Evolutionary conservation across 1,140 invertebrate genomes (phyloP).

Genomic region (Pinna nobilis): DNA sequence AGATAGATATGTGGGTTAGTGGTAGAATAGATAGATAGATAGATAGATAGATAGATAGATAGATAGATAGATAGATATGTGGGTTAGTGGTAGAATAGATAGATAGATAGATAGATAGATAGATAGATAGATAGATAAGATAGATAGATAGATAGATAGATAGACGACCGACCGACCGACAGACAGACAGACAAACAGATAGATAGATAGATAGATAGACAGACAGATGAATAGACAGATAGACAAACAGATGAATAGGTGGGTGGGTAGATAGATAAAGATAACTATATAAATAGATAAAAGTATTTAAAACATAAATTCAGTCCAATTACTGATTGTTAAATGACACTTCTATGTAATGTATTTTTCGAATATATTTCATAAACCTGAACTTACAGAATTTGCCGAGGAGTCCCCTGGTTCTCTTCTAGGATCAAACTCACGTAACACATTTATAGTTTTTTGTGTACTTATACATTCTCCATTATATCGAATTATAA

Average conservation of each 20-base stretch:
- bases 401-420: slow-evolving; percentile 58
- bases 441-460: slow-evolving; percentile 63
- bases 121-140: background rate
- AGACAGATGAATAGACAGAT: no score
- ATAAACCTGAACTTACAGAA: slow-evolving; percentile 46
- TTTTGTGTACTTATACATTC: slow-evolving; percentile 64
- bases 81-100: no score
- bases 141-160: background rate
- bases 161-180: background rate
- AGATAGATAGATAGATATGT: background rate
- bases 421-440: slow-evolving; percentile 65
- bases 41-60: background rate
- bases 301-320: background rate
- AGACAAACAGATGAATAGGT: background rate
- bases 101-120: background rate
- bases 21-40: background rate
- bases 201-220: background rate
- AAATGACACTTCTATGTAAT: no score
- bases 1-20: background rate
- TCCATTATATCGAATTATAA: slow-evolving; percentile 63
- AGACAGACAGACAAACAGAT: background rate
- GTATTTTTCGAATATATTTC: background rate
- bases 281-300: background rate
- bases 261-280: background rate
- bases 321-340: no score